These are phyloP conservation scores for Tricholauxania praeusta DNA, from an alignment of 2,888 invertebrate genomes.

Conservation along the genomic window DNA sequence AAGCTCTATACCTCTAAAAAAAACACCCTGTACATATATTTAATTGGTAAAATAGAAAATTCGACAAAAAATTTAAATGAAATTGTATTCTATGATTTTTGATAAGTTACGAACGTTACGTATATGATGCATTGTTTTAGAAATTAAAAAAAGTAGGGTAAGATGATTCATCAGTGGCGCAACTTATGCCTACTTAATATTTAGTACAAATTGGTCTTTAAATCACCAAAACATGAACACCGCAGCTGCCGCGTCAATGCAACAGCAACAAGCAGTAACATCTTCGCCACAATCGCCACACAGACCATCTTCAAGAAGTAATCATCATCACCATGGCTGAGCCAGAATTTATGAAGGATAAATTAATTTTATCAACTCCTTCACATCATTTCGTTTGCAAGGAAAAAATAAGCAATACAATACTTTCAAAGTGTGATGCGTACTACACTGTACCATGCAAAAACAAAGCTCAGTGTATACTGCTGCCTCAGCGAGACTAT, in stretches of 20 bases:
- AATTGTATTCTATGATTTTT: too few species aligned
- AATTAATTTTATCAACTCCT: slow-evolving; percentile 92
- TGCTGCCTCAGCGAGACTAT: slow-evolving; percentile 82
- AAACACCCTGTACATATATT: too few species aligned
- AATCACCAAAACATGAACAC: slow-evolving; percentile 43
- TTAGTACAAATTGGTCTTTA: slow-evolving; percentile 70
- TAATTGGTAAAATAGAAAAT: too few species aligned
- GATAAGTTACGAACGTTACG: too few species aligned
- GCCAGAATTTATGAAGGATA: slow-evolving; percentile 90
- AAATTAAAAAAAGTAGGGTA: too few species aligned
- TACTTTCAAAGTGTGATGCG: slow-evolving; percentile 95
- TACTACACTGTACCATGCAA: slow-evolving; percentile 94
- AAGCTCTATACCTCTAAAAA: too few species aligned
- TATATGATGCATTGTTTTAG: too few species aligned
- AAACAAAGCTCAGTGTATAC: slow-evolving; percentile 86
- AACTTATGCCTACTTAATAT: too few species aligned
- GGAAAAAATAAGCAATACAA: slow-evolving; percentile 80
- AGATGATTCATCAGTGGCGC: too few species aligned
- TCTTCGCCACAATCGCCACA: slow-evolving; percentile 40
- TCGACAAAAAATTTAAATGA: too few species aligned
- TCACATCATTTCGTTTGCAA: slow-evolving; percentile 85
- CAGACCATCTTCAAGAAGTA: slow-evolving; percentile 46
- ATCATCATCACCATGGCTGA: slow-evolving; percentile 71
- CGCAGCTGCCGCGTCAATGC: slow-evolving; percentile 46
- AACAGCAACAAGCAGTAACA: slow-evolving; percentile 43